Percentiles rank a stretch among this genome's conserved stretches.
phyloP scores from a whole-genome alignment of 2,888 invertebrate genomes.

The Dugesia japonica region DNA sequence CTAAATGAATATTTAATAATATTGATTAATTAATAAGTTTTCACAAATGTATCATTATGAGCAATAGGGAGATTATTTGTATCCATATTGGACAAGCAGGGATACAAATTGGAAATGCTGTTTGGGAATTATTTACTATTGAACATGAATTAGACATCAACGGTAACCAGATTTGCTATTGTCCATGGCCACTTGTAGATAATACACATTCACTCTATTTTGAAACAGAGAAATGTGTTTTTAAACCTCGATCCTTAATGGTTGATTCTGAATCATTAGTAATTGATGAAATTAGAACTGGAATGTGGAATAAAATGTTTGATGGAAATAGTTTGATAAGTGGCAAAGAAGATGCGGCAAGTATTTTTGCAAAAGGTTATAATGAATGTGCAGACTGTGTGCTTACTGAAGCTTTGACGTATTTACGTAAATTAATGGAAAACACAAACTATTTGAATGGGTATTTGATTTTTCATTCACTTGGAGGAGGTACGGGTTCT shows the following conservation, averaged over 20 bases:
- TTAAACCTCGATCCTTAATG: background rate
- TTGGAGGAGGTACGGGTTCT: background rate
- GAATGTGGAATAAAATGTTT: background rate
- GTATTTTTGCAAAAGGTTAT: background rate
- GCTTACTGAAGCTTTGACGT: background rate
- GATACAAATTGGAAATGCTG: background rate
- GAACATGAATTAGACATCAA: background rate
- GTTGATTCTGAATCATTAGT: background rate
- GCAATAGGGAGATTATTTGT: background rate
- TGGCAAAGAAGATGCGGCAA: background rate
- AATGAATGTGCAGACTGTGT: background rate
- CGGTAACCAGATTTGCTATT: background rate
- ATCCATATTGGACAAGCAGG: background rate
- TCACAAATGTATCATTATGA: background rate
- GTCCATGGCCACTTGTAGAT: background rate
- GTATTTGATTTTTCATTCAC: background rate
- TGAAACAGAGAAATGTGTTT: background rate
- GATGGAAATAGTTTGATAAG: background rate
- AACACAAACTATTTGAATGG: background rate
- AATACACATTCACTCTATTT: background rate
- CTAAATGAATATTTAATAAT: too few relatives aligned
- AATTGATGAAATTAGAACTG: background rate
- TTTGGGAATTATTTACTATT: background rate
- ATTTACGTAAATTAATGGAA: background rate
- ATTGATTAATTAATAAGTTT: too few relatives aligned